phyloP scores from a whole-genome alignment of 2,888 invertebrate genomes.

The Arenicola marina region DNA sequence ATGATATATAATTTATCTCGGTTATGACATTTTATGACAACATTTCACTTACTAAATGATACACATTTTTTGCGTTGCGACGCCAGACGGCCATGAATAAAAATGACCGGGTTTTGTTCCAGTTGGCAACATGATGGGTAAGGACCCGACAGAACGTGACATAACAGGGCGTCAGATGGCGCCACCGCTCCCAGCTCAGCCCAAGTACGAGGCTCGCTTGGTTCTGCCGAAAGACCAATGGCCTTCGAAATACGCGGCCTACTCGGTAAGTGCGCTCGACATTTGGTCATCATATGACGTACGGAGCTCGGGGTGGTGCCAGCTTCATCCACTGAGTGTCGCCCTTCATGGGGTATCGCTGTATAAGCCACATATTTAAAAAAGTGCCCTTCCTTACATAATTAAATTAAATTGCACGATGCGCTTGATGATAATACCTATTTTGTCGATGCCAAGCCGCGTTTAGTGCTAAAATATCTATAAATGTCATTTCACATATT shows the following conservation, averaged over 20 bases:
- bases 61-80: neutral
- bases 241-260: conserved; percentile 47
- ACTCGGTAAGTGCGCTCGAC: conserved; percentile 44
- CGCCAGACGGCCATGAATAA: too few relatives aligned
- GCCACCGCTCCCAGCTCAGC: conserved; percentile 40
- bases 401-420: too few relatives aligned
- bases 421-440: too few relatives aligned
- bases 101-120: too few relatives aligned
- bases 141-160: conserved; percentile 34
- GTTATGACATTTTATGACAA: neutral
- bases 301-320: neutral
- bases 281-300: neutral
- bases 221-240: conserved; percentile 43
- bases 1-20: conserved; percentile 11
- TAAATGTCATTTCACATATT: too few relatives aligned
- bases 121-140: too few relatives aligned
- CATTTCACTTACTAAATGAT: neutral
- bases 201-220: conserved; percentile 45
- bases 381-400: too few relatives aligned
- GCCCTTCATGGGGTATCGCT: too few relatives aligned
- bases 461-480: too few relatives aligned
- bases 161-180: conserved; percentile 48
- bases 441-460: too few relatives aligned
- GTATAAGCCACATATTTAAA: too few relatives aligned
- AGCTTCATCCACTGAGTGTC: too few relatives aligned